Evolutionary conservation across 2,888 invertebrate genomes (phyloP).

Genomic region (Tetramorium bicarinatum): DNA sequence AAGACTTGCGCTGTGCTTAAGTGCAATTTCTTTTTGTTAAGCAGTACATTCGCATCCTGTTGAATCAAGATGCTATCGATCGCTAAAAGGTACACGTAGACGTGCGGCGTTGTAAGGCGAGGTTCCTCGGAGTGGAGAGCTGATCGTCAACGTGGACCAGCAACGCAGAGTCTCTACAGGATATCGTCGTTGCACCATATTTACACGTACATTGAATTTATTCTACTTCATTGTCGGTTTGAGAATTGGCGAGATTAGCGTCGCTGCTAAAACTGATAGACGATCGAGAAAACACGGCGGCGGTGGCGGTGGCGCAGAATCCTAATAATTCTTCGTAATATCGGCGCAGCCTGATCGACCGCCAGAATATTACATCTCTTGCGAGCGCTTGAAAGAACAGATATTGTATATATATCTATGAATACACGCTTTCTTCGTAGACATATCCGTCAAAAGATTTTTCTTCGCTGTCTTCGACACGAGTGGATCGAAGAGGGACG

Average conservation of each 20-base stretch:
- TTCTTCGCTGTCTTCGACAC: slow-evolving; percentile 31
- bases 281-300: neutral
- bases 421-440: neutral
- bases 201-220: slow-evolving; percentile 30
- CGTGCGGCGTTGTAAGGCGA: slow-evolving; percentile 26
- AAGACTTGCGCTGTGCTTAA: slow-evolving; percentile 10
- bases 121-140: slow-evolving; percentile 4
- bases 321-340: slow-evolving; percentile 27
- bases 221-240: slow-evolving; percentile 37
- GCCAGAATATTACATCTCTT: slow-evolving; percentile 10
- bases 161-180: neutral
- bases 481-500: slow-evolving; percentile 40
- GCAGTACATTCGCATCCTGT: neutral
- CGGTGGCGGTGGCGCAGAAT: neutral
- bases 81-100: slow-evolving; percentile 9
- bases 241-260: slow-evolving; percentile 7
- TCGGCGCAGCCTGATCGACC: slow-evolving; percentile 30
- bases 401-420: neutral
- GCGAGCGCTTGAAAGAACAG: neutral
- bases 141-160: neutral
- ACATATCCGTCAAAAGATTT: slow-evolving; percentile 17
- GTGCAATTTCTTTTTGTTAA: neutral
- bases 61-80: slow-evolving; percentile 9
- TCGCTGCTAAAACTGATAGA: slow-evolving; percentile 6
- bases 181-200: slow-evolving; percentile 47